phyloP scores from a whole-genome alignment of 2,797 vertebrate species.

The Threskiornis aethiopicus region DNA sequence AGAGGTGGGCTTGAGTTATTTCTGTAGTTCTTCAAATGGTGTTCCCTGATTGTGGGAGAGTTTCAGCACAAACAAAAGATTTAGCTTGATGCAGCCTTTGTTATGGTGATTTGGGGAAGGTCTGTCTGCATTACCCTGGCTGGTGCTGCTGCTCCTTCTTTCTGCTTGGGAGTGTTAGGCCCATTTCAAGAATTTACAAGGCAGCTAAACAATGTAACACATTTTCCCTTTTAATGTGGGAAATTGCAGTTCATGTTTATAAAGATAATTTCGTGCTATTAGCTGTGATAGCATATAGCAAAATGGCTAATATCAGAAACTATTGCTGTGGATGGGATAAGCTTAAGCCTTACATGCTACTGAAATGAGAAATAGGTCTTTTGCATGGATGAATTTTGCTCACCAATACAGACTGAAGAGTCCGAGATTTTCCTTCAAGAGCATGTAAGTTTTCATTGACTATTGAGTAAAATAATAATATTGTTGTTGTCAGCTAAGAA shows the following conservation, averaged over 20 bases:
- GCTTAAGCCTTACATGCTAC: background rate
- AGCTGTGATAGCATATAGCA: background rate
- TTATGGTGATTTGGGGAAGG: background rate
- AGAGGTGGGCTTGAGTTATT: background rate
- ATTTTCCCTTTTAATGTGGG: background rate
- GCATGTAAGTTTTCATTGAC: background rate
- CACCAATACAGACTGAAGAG: background rate
- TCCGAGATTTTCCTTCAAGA: background rate
- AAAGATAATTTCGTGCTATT: background rate
- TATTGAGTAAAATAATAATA: background rate
- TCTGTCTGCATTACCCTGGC: background rate
- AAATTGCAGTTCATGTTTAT: background rate
- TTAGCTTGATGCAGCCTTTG: background rate
- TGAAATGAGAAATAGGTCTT: background rate
- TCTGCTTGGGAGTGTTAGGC: background rate
- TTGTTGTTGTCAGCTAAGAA: conserved; percentile 61
- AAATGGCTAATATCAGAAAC: background rate
- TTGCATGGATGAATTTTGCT: background rate
- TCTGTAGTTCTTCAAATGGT: background rate
- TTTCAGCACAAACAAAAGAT: background rate
- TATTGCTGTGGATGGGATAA: background rate
- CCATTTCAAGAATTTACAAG: background rate
- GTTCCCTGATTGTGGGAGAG: background rate
- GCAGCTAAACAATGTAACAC: background rate
- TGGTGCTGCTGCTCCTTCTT: background rate